These are phyloP conservation scores for Ecdyonurus torrentis DNA, from an alignment of 2,888 invertebrate species.

Conservation along the genomic window DNA sequence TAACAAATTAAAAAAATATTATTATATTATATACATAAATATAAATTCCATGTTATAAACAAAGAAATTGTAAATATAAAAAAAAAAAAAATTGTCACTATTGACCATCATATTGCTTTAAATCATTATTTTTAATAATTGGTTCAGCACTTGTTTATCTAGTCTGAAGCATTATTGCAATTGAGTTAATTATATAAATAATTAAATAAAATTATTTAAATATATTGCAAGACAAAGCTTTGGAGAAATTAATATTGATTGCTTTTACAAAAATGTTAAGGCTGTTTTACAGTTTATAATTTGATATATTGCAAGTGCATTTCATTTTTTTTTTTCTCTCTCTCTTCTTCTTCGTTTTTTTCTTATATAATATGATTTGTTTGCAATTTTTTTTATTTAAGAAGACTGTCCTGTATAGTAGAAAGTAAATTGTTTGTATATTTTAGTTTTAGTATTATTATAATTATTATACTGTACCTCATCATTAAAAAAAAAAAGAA, in stretches of 20 bases:
- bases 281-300: slow-evolving; percentile 26
- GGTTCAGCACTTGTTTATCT: neutral
- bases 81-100: too few species aligned
- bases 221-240: neutral
- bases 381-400: neutral
- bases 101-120: too few species aligned
- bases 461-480: neutral
- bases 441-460: neutral
- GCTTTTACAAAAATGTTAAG: slow-evolving; percentile 22
- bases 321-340: too few species aligned
- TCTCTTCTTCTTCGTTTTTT: too few species aligned
- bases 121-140: neutral
- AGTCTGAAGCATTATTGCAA: neutral
- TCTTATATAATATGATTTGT: neutral
- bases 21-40: too few species aligned
- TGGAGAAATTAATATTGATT: slow-evolving; percentile 7
- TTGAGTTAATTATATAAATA: slow-evolving; percentile 17
- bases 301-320: neutral
- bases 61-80: too few species aligned
- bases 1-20: neutral
- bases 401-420: neutral
- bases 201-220: slow-evolving; percentile 4
- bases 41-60: neutral
- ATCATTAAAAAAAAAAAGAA: neutral
- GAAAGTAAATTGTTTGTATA: too few species aligned